Evolutionary conservation across 2,797 vertebrate genomes (phyloP), one percentile per base, ranked within the genome.

Genomic region (Cossypha dichroa): DNA sequence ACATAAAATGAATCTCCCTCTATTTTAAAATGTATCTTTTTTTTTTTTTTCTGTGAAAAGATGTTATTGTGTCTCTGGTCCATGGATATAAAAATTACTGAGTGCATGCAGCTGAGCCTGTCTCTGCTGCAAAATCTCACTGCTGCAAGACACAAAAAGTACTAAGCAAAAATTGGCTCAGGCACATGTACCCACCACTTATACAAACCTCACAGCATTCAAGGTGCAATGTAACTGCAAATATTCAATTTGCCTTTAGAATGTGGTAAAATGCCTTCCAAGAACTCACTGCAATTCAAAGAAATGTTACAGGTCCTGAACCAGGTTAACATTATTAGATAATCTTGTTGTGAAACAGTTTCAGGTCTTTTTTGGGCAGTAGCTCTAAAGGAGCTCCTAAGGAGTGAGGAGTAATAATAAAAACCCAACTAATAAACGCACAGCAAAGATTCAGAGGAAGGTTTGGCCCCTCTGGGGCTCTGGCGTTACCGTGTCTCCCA

Each of bases 401-500:
- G 5, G 36, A 85, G 26, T 1, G 67, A 92, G 59, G 56, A 94
- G 69, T 22, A 46, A 46, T 22, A 13, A 46, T 22, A 46, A 46
- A 22, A 46, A 2, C 38, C 64, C 28, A 67, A 8, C 52, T 70
- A 38, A 52, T 31, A 33, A 69, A 74, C 94, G 5, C 7, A 26
- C 73, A 59, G 20, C 20, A 38, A 38, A 64, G 34, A 6, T 31
- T 56, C 40, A 20, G 60, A 21, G 7, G 38, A 36, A 25, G 55
- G 41, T 85, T 91, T 23, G 83, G 29, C 25, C 55, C 55, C 40
- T 7, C 9, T 19, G 79, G 59, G 80, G 41, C 4, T 41, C 91
- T 77, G 94, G 54, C 82, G 48, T 98, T 98, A 98, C 98, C 96
- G 94, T 98, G 95, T 99, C 98, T 91, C 98, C 98, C 49, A 98